phyloP scores from a whole-genome alignment of 2,113 vertebrate genomes.

The Stomatorhinus ivindoensis region DNA sequence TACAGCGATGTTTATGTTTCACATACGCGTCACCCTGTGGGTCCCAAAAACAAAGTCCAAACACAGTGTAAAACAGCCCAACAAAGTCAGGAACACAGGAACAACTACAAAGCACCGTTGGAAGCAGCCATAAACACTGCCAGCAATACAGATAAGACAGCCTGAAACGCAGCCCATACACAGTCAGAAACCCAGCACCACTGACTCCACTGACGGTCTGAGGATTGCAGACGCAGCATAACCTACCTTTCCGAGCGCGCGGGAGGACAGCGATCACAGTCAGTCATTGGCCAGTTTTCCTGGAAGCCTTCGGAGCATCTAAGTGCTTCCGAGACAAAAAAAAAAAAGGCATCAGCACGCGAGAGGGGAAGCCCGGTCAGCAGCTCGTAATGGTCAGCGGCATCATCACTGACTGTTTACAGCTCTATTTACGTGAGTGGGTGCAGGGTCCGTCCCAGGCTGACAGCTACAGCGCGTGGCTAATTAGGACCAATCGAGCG shows the following conservation, averaged over 20 bases:
- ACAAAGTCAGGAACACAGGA: not conserved
- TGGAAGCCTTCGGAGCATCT: constrained; percentile 58
- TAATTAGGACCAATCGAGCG: constrained; percentile 99
- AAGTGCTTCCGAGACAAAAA: constrained; percentile 63
- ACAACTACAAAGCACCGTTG: not conserved
- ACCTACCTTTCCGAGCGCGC: constrained; percentile 89
- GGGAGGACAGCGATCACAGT: constrained; percentile 80
- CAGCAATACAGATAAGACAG: not conserved
- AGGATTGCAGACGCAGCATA: constrained; percentile 57
- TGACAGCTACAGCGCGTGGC: constrained; percentile 82
- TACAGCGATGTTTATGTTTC: not conserved
- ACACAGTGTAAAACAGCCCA: not conserved
- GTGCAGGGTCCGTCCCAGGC: constrained; percentile 73
- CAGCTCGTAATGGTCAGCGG: constrained; percentile 85
- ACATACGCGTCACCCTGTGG: not conserved
- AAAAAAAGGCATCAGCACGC: constrained; percentile 59
- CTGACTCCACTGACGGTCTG: not conserved
- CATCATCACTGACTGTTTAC: constrained; percentile 92
- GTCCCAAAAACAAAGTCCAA: not conserved
- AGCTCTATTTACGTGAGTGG: constrained; percentile 87
- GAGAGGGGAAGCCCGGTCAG: constrained; percentile 73
- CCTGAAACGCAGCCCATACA: not conserved
- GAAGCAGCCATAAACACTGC: not conserved
- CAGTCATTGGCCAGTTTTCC: constrained; percentile 90
- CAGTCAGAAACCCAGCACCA: not conserved